These are phyloP conservation scores for Anoplophora glabripennis DNA, from an alignment of 1,140 invertebrate species.

Conservation along the genomic window DNA sequence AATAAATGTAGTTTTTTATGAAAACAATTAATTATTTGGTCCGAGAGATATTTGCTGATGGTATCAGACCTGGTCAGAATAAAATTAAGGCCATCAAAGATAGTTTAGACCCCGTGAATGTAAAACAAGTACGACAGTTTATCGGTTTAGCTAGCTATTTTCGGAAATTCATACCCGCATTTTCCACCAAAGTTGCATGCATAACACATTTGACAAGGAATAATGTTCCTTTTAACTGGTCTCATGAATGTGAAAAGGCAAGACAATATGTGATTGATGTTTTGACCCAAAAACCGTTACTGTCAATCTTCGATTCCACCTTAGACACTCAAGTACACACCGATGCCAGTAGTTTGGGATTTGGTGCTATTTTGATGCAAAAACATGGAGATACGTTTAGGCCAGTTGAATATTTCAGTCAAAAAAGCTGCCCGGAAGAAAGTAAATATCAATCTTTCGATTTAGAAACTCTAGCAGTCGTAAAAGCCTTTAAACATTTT, in stretches of 20 bases:
- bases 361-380: slow-evolving; percentile 44
- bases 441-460: slow-evolving; percentile 45
- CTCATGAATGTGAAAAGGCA: slow-evolving; percentile 26
- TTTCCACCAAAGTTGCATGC: slow-evolving; percentile 38
- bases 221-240: slow-evolving; percentile 30
- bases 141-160: slow-evolving; percentile 40
- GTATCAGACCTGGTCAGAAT: slow-evolving; percentile 25
- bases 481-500: slow-evolving; percentile 39
- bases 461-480: slow-evolving; percentile 45
- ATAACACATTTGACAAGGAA: slow-evolving; percentile 41
- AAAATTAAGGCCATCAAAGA: slow-evolving; percentile 37
- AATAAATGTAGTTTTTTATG: slow-evolving; percentile 41
- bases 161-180: slow-evolving; percentile 38
- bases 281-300: slow-evolving; percentile 30
- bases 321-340: slow-evolving; percentile 43
- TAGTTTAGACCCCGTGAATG: slow-evolving; percentile 32
- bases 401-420: slow-evolving; percentile 42
- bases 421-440: slow-evolving; percentile 34
- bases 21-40: slow-evolving; percentile 37
- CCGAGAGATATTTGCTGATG: slow-evolving; percentile 27
- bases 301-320: slow-evolving; percentile 41
- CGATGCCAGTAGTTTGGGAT: slow-evolving; percentile 41
- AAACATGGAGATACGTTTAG: slow-evolving; percentile 30
- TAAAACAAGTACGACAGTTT: slow-evolving; percentile 41
- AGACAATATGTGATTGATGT: slow-evolving; percentile 28